These are phyloP conservation scores for Formicarius rufipectus DNA, from an alignment of 2,113 vertebrate species.

Conservation along the genomic window DNA sequence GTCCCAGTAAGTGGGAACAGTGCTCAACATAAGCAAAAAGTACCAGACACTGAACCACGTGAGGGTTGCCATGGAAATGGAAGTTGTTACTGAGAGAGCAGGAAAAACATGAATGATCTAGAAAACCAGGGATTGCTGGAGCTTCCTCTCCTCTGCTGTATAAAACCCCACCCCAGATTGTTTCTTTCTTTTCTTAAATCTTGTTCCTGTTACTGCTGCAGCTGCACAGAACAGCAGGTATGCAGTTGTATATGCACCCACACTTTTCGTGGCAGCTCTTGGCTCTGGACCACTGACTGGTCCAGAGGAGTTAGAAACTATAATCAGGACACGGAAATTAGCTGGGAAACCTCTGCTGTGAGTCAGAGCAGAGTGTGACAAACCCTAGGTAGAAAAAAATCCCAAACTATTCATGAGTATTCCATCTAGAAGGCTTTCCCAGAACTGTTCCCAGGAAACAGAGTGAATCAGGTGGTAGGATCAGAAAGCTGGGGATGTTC, in stretches of 20 bases:
- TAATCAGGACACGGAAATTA: background rate
- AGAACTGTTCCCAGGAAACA: background rate
- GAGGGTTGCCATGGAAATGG: conserved; percentile 55
- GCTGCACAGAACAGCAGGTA: fast-evolving
- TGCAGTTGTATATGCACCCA: fast-evolving
- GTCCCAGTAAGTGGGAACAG: background rate
- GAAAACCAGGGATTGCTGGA: background rate
- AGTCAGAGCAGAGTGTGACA: background rate
- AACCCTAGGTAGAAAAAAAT: background rate
- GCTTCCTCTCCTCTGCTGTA: background rate
- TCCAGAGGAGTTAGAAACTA: background rate
- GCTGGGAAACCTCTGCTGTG: background rate
- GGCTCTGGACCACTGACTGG: background rate
- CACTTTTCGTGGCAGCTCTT: background rate
- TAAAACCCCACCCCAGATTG: background rate
- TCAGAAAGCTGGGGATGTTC: background rate
- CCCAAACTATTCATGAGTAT: background rate
- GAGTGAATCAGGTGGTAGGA: background rate
- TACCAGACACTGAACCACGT: background rate
- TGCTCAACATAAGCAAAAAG: background rate
- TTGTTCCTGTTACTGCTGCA: background rate
- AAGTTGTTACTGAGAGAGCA: background rate
- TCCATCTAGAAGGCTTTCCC: background rate
- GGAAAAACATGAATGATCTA: conserved; percentile 50
- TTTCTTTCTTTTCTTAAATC: background rate